Base-by-base conservation (phyloP, 2,113 vertebrate species). In the Chaetops frenatus region DNA sequence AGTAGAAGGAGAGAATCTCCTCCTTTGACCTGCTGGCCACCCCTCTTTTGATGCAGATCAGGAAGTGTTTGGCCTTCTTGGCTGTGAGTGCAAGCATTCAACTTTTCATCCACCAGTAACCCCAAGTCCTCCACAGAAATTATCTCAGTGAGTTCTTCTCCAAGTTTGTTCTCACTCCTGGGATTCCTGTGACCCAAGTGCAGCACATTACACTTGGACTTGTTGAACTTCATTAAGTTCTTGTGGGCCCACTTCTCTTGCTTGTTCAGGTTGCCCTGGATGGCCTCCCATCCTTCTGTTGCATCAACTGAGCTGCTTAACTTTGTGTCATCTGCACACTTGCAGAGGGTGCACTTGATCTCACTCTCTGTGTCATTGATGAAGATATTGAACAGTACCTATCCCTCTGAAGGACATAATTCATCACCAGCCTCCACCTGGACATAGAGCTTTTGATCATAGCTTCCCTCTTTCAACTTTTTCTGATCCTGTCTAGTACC, bases 321-420 rank as follows among this genome's bases (percentile, higher is more conserved):
- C 7, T 57, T 48, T 1, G 1, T 51, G 19, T 24, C 36, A 44
- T 7, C 3, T 3, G 23, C 33, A 66, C 23, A 51, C 60, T 20
- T 20, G 12, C 45, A 66, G 28, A 51, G 12, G 12, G 8, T 58
- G 23, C 8, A 16, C 31, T 65, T 0, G 0, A 8, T 45, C 18
- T 58, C 51, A 33, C 38, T 58, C 28, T 54, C 50, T 44, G 1
- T 36, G 12, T 21, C 23, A 17, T 6, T 58, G 33, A 31, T 23
- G 21, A 65, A 36, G 44, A 13, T 50, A 14, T 12, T 58, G 28
- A 66, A 58, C 3, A 48, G 40, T 12, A 9, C 6, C 19, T 24
- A 33, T 24, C 9, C 40, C 23, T 4, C 51, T 38, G 33, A 58
- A 16, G 18, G 15, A 33, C 19, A 28, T 14, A 35, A 38, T 24